Conservation (phyloP, 2,888 invertebrate species). For the Cerceris rybyensis region DNA sequence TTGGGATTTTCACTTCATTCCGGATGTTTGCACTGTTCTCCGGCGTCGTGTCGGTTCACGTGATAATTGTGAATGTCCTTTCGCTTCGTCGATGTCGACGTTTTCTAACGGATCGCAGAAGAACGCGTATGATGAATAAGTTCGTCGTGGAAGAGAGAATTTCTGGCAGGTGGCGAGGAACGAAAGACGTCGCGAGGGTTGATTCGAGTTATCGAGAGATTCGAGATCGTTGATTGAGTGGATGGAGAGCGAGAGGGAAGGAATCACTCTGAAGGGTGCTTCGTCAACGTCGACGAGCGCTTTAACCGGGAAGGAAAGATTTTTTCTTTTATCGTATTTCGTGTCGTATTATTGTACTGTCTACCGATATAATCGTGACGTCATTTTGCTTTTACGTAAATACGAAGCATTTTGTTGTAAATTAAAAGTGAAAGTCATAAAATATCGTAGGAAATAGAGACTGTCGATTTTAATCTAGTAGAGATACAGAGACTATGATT, state of each 20-base stretch:
- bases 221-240: not conserved
- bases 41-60: too few species aligned
- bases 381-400: too few species aligned
- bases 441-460: too few species aligned
- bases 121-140: not conserved
- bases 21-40: not conserved
- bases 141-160: not conserved
- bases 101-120: too few species aligned
- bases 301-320: not conserved
- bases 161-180: not conserved
- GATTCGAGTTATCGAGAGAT: conserved; percentile 15
- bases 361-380: not conserved
- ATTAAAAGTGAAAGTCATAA: too few species aligned
- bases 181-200: not conserved
- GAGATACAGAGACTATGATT: too few species aligned
- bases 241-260: conserved; percentile 8
- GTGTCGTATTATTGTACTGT: not conserved
- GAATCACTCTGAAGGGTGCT: not conserved
- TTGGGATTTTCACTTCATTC: not conserved
- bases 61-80: too few species aligned
- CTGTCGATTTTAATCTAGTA: too few species aligned
- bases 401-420: too few species aligned
- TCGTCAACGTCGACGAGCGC: not conserved
- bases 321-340: not conserved
- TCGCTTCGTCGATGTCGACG: too few species aligned